A percentile compares a stretch with the other conserved stretches of the same genome.
These are phyloP conservation scores for Clarias batrachus DNA, from an alignment of 2,113 vertebrate species.

Conservation along the genomic window DNA sequence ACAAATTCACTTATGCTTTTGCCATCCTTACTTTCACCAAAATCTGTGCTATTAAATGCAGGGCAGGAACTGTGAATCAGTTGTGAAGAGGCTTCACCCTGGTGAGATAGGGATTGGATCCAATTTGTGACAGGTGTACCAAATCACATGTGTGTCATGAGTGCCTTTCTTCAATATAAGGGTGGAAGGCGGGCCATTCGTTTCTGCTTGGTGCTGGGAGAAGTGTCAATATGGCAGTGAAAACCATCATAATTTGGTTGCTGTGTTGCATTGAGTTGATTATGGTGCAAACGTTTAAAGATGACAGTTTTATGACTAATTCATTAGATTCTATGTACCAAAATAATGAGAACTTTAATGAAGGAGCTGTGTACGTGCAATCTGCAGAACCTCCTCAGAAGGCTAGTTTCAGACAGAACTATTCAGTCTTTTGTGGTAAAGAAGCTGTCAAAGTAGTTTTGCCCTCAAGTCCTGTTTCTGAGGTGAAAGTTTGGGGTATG, in stretches of 20 bases:
- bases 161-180: neutral
- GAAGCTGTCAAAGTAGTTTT: conserved; percentile 46
- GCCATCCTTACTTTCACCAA: no score
- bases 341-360: neutral
- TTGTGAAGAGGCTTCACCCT: neutral
- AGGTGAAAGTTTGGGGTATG: conserved; percentile 61
- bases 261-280: neutral
- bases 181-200: rapidly evolving
- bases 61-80: neutral
- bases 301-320: neutral
- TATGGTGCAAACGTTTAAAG: neutral
- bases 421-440: conserved; percentile 13
- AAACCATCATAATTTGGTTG: neutral
- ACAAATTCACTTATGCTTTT: no score
- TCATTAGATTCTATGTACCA: neutral
- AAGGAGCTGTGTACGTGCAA: neutral
- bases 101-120: neutral
- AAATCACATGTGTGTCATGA: neutral
- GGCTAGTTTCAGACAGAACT: neutral
- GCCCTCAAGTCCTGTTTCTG: conserved; percentile 33
- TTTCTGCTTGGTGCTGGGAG: neutral
- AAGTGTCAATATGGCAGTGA: neutral
- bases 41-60: no score
- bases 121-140: conserved; percentile 18
- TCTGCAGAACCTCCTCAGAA: neutral